phyloP scores from a whole-genome alignment of 2,888 invertebrate genomes.

The Unio pictorum region DNA sequence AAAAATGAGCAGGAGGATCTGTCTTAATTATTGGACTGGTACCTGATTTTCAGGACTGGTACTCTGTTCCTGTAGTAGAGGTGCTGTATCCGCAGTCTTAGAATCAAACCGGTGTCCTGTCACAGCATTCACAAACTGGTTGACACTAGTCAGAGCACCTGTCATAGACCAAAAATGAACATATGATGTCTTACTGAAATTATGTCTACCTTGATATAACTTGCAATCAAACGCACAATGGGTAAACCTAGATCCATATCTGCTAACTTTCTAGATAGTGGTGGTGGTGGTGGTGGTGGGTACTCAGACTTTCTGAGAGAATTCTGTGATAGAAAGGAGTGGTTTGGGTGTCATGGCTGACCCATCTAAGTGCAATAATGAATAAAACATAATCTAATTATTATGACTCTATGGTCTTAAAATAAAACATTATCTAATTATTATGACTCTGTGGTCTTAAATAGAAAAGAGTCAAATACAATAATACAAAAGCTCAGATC shows the following conservation, averaged over 20 bases:
- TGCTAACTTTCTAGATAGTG: not conserved
- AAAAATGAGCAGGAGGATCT: not conserved
- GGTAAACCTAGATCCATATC: not conserved
- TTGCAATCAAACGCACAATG: not conserved
- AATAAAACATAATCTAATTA: no score
- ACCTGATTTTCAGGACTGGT: conserved; percentile 54
- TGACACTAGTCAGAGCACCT: conserved; percentile 65
- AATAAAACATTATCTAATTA: no score
- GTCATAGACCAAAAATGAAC: conserved; percentile 12
- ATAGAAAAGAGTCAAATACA: no score
- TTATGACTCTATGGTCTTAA: no score
- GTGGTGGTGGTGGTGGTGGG: not conserved
- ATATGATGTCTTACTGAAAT: not conserved
- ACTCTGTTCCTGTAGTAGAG: conserved; percentile 59
- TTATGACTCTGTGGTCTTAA: no score
- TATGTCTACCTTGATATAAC: not conserved
- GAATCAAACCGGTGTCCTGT: conserved; percentile 51
- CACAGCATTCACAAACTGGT: conserved; percentile 62
- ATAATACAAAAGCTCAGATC: no score
- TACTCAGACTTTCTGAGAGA: not conserved
- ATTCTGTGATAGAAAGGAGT: no score
- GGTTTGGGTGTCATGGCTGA: no score
- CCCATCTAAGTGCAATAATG: no score
- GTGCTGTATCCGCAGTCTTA: conserved; percentile 62
- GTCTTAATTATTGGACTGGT: not conserved